Evolutionary conservation across 2,888 invertebrate genomes (phyloP).

Genomic region (Tyria jacobaeae): DNA sequence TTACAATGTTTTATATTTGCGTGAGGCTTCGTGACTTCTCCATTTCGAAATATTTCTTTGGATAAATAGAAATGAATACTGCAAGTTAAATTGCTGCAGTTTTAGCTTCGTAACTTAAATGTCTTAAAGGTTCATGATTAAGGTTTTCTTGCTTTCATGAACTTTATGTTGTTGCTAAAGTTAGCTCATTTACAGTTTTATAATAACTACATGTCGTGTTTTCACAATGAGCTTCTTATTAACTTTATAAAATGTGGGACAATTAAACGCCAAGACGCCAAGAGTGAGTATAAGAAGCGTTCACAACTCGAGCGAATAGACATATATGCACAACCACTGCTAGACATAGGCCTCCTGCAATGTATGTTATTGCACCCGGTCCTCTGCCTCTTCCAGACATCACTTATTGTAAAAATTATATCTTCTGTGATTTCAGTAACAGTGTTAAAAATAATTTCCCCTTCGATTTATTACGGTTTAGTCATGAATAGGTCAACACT

Average conservation of each 20-base stretch:
- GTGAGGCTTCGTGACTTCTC: conserved; percentile 58
- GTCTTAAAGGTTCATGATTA: conserved; percentile 21
- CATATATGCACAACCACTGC: too few species aligned
- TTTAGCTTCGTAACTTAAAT: conserved; percentile 27
- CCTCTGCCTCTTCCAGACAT: too few species aligned
- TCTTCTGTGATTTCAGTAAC: too few species aligned
- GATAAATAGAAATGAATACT: conserved; percentile 35
- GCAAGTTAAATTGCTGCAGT: conserved; percentile 44
- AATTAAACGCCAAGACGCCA: too few species aligned
- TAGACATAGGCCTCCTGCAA: too few species aligned
- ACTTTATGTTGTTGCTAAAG: conserved; percentile 7
- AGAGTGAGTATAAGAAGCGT: too few species aligned
- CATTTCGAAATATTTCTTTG: conserved; percentile 53
- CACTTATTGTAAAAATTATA: too few species aligned
- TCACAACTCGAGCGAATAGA: too few species aligned
- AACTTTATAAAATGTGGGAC: not conserved
- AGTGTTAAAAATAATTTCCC: too few species aligned
- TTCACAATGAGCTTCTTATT: not conserved
- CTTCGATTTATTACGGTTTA: too few species aligned
- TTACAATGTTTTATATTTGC: conserved; percentile 59
- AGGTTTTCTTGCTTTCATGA: conserved; percentile 13
- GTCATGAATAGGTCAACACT: too few species aligned
- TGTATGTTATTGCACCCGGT: too few species aligned
- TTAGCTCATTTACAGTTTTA: not conserved
- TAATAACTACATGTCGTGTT: not conserved